Conservation (phyloP, 2,797 vertebrate genomes). For the Rhinella marina region DNA sequence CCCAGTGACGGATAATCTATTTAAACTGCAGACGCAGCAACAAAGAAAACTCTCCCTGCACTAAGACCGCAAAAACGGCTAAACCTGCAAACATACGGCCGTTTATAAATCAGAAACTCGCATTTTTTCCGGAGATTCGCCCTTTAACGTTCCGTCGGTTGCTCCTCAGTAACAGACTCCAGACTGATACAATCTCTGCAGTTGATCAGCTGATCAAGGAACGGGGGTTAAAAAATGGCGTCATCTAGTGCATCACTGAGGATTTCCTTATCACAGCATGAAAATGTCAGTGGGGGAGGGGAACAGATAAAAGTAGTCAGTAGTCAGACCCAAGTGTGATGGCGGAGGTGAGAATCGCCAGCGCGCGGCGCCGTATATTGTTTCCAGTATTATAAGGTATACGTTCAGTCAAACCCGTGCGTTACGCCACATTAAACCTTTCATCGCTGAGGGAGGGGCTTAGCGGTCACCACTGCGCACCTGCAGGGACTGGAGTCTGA, state of each 20-base stretch:
- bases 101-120: not conserved
- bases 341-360: not conserved
- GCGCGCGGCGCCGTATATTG: not conserved
- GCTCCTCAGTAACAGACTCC: not conserved
- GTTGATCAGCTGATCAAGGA: not conserved
- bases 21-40: conserved; percentile 28
- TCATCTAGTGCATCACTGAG: not conserved
- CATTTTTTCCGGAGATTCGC: not conserved
- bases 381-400: not conserved
- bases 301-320: not conserved
- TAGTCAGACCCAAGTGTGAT: not conserved
- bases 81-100: not conserved
- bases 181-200: not conserved
- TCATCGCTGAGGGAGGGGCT: not conserved
- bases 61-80: not conserved
- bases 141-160: not conserved
- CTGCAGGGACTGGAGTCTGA: not conserved
- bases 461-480: not conserved
- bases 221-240: too few species aligned
- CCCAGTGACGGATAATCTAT: conserved; percentile 20
- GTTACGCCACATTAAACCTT: not conserved
- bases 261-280: not conserved
- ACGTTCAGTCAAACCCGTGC: too few species aligned
- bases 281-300: not conserved
- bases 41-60: not conserved